These are phyloP conservation scores for Drosophila imparisetae DNA, from an alignment of 2,888 invertebrate genomes.

Conservation along the genomic window DNA sequence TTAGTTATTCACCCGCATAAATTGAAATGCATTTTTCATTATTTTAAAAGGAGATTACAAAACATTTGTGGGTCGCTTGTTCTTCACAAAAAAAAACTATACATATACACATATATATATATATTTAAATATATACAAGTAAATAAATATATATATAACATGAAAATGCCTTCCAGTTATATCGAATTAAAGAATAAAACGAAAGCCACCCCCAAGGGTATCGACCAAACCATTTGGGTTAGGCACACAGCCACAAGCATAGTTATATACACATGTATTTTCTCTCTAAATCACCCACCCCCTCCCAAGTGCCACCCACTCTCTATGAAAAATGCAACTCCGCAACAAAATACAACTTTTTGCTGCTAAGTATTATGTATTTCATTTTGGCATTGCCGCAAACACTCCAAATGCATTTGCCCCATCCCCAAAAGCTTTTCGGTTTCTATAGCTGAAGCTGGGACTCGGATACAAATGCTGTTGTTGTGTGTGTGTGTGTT, in stretches of 20 bases:
- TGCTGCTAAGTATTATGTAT: constrained; percentile 77
- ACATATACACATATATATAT: not conserved
- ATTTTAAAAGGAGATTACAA: constrained; percentile 72
- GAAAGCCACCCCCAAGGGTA: constrained; percentile 26
- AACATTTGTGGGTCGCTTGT: constrained; percentile 34
- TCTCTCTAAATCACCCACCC: not conserved
- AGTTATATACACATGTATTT: constrained; percentile 19
- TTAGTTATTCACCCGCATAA: constrained; percentile 30
- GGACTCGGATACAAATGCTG: constrained; percentile 5
- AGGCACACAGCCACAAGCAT: constrained; percentile 8
- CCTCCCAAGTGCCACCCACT: not conserved
- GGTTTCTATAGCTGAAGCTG: constrained; percentile 34
- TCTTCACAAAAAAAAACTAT: not conserved
- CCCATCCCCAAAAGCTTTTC: constrained; percentile 52
- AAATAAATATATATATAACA: no score
- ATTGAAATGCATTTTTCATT: constrained; percentile 58
- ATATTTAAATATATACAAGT: not conserved
- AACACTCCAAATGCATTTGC: constrained; percentile 79
- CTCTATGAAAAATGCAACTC: constrained; percentile 65
- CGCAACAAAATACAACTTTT: constrained; percentile 69
- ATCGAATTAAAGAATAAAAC: constrained; percentile 56
- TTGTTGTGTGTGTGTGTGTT: constrained; percentile 10
- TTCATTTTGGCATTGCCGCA: constrained; percentile 78
- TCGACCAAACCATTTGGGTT: constrained; percentile 8
- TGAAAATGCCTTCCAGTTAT: constrained; percentile 37